Base-by-base conservation (phyloP, 2,888 invertebrate genomes). In the Gryllus longicercus region DNA sequence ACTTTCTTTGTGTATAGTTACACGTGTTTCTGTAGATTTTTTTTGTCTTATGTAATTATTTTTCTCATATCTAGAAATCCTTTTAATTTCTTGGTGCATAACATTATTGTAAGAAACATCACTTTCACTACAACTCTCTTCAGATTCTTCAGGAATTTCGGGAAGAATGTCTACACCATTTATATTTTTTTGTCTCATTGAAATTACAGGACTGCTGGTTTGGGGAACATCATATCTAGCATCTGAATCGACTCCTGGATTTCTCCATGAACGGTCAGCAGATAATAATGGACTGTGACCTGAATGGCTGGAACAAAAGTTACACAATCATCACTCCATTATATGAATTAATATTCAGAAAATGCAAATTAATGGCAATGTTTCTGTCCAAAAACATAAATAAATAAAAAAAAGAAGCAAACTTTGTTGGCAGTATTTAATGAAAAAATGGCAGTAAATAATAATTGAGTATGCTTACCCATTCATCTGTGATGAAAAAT, bases 271-370 rank as follows among this genome's bases (percentile, higher is more conserved):
- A n/a, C 63, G 63, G n/a, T 63, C 63, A 18, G 16, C n/a, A 1
- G 63, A 18, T 63, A 63, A 63, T 18, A 63, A n/a, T 63, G 63
- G 63, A n/a, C 63, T 63, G 63, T n/a, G 63, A 63, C 63, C 63
- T n/a, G 63, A 63, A 63, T 63, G 63, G 4, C 63, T 63, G 63
- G 16, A n/a, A n/a, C 10, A 63, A 1, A n/a, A 63, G 5, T 38
- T 38, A 38, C 38, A 38, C 38, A 38, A 38, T 38, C 38, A 38
- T 38, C 38, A 38, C 8, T 5, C 38, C 38, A 38, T 8, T 38
- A 8, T 38, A 38, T 38, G 38, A 38, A 38, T 38, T 38, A 38
- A 38, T 38, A 5, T 38, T 38, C 38, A 38, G 38, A 8, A 38
- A 38, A 38, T 38, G 8, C 21, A 38, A 38, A 38, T 38, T 38